Conservation (phyloP, 1,140 invertebrate genomes). For the Zaprionus nigranus region DNA sequence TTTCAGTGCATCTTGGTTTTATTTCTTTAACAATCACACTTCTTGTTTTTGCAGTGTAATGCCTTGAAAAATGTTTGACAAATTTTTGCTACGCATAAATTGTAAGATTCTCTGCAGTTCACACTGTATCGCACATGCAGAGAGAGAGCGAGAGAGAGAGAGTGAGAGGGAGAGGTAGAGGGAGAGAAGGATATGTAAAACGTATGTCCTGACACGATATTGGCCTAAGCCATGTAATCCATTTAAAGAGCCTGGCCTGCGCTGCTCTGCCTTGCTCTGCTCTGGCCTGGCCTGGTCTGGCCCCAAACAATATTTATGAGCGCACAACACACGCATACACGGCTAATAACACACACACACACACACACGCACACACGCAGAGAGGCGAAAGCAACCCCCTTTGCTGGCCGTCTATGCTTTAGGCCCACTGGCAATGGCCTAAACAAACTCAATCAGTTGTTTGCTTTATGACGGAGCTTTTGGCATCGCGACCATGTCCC, state of each 20-base stretch:
- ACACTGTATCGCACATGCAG: background rate
- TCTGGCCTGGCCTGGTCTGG: background rate
- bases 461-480: conserved; percentile 60
- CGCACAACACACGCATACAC: conserved; percentile 12
- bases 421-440: conserved; percentile 43
- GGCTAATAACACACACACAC: conserved; percentile 39
- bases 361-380: background rate
- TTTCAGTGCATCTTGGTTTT: no score
- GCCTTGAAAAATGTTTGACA: no score
- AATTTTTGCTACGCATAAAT: no score
- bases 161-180: no score
- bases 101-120: background rate
- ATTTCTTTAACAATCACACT: no score
- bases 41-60: no score
- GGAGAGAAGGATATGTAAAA: background rate
- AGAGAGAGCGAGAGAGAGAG: background rate
- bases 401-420: background rate
- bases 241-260: conserved; percentile 30
- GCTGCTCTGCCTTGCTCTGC: background rate
- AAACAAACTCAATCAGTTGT: conserved; percentile 68
- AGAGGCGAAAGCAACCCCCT: background rate
- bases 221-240: conserved; percentile 38
- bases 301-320: conserved; percentile 42
- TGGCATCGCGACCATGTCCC: conserved; percentile 39
- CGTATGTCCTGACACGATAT: conserved; percentile 19